Percentiles rank a stretch among this genome's conserved stretches.
phyloP scores from a whole-genome alignment of 1,140 invertebrate genomes.

The Cyclargus thomasi region DNA sequence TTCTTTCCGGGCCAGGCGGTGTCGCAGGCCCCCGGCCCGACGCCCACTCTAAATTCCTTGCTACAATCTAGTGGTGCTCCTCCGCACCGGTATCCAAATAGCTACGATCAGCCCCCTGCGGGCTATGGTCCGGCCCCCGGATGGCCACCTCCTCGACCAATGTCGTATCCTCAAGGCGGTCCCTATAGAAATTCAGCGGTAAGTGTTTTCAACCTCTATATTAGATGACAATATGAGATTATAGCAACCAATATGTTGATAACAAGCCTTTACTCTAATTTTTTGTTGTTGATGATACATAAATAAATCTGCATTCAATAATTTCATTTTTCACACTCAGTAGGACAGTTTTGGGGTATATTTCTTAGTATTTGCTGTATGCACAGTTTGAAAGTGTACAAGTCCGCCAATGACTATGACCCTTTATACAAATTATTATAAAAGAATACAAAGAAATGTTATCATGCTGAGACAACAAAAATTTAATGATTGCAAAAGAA shows the following conservation, averaged over 20 bases:
- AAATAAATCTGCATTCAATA: no score
- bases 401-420: no score
- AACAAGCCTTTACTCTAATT: not conserved
- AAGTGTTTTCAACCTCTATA: conserved; percentile 33
- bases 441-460: no score
- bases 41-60: conserved; percentile 92
- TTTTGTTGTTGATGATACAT: no score
- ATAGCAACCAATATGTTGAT: not conserved
- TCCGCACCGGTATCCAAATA: conserved; percentile 73
- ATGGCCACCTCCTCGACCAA: conserved; percentile 66
- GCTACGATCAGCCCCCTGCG: conserved; percentile 64
- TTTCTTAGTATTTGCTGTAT: no score
- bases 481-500: no score
- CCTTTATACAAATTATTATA: no score
- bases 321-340: no score
- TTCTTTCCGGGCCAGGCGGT: conserved; percentile 80
- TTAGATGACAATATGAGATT: not conserved
- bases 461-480: no score
- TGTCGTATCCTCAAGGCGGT: conserved; percentile 70
- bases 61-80: conserved; percentile 87
- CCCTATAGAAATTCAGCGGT: conserved; percentile 73
- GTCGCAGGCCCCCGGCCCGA: conserved; percentile 88
- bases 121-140: conserved; percentile 61
- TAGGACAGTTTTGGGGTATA: no score
- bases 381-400: no score